These are phyloP conservation scores for Nibea albiflora DNA, from an alignment of 2,113 vertebrate species.

Conservation along the genomic window DNA sequence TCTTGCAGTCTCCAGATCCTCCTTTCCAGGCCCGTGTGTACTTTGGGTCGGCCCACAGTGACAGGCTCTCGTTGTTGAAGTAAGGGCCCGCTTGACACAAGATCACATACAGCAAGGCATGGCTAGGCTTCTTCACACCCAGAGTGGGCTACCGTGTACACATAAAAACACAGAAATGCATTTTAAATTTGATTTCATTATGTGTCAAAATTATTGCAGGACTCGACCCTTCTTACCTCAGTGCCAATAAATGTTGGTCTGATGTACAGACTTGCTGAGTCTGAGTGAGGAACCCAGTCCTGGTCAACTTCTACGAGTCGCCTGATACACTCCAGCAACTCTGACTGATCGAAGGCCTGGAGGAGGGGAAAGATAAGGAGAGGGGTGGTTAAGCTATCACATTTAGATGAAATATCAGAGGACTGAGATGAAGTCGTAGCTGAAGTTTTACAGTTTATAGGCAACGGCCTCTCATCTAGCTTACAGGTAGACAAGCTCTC, in stretches of 20 bases:
- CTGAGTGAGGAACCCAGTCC: slow-evolving; percentile 90
- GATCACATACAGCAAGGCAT: slow-evolving; percentile 65
- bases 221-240: slow-evolving; percentile 28
- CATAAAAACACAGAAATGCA: neutral
- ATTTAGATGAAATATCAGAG: neutral
- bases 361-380: neutral
- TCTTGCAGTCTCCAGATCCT: slow-evolving; percentile 93
- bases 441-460: neutral
- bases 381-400: neutral
- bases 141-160: slow-evolving; percentile 31
- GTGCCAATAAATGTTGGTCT: slow-evolving; percentile 80
- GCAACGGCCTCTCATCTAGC: slow-evolving; percentile 45
- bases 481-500: slow-evolving; percentile 89
- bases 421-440: neutral
- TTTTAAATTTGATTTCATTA: too few species aligned
- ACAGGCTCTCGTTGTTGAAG: slow-evolving; percentile 82
- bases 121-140: slow-evolving; percentile 40
- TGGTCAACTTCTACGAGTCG: slow-evolving; percentile 90
- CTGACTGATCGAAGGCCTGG: slow-evolving; percentile 89
- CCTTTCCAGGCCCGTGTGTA: slow-evolving; percentile 92
- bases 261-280: slow-evolving; percentile 88
- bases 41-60: slow-evolving; percentile 92
- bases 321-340: slow-evolving; percentile 90
- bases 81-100: slow-evolving; percentile 43
- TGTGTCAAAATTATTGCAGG: too few species aligned